Evolutionary conservation across 1,140 invertebrate species (phyloP).

Genomic region (Cryptotermes secundus): DNA sequence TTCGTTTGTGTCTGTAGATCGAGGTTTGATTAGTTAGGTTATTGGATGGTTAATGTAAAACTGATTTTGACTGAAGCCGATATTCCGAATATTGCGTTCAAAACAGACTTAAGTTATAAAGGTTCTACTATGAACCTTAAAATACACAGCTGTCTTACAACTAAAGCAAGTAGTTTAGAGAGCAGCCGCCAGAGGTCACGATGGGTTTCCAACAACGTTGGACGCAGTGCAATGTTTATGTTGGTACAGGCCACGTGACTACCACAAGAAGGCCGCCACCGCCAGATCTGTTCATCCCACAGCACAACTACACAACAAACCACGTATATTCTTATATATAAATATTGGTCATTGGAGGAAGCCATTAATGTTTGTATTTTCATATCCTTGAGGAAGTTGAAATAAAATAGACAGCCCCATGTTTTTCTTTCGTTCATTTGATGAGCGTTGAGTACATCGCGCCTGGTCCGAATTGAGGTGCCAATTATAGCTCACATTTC

Average conservation of each 20-base stretch:
- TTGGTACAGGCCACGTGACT: background rate
- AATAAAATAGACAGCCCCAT: background rate
- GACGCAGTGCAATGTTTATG: background rate
- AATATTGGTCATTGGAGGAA: conserved; percentile 15
- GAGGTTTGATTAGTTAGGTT: no score
- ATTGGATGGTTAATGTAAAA: no score
- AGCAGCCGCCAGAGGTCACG: background rate
- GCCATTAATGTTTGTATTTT: conserved; percentile 14
- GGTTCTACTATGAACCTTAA: no score
- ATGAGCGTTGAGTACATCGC: background rate
- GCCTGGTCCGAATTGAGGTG: background rate
- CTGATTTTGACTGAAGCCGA: no score
- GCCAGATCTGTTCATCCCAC: background rate
- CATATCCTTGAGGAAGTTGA: conserved; percentile 15
- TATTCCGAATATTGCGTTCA: no score
- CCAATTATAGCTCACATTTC: background rate
- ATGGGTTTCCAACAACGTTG: conserved; percentile 9
- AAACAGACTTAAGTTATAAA: no score
- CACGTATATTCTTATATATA: conserved; percentile 20
- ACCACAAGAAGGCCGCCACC: background rate
- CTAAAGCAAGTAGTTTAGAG: background rate
- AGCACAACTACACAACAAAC: background rate
- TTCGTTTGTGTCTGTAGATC: no score
- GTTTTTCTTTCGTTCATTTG: background rate
- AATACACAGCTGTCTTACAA: no score